phyloP scores from a whole-genome alignment of 2,888 invertebrate species.

The Fissipunctia ypsillon region DNA sequence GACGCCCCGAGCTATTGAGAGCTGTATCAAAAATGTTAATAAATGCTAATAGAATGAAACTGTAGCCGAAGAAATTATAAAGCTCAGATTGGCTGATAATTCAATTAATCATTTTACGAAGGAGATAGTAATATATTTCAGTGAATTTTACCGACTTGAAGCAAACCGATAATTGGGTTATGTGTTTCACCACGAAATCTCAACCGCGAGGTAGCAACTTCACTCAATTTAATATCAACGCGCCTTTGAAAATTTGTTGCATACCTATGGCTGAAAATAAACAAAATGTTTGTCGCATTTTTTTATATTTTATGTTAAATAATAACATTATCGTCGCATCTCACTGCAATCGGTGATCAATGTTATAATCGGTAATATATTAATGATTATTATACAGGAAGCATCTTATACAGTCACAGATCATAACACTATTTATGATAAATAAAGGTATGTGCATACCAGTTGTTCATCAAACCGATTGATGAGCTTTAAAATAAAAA shows the following conservation, averaged over 20 bases:
- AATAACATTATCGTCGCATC: not conserved
- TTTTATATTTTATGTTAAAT: not conserved
- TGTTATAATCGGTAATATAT: not conserved
- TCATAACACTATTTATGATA: not conserved
- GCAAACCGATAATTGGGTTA: slow-evolving; percentile 68
- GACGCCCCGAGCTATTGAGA: slow-evolving; percentile 6
- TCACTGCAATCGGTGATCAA: not conserved
- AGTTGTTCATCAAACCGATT: not conserved
- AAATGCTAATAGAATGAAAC: slow-evolving; percentile 60
- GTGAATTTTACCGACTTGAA: slow-evolving; percentile 56
- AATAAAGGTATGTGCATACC: not conserved
- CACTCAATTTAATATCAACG: slow-evolving; percentile 34
- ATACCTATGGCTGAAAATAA: slow-evolving; percentile 25
- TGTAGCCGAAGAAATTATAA: slow-evolving; percentile 59
- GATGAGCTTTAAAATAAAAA: not conserved
- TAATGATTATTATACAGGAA: not conserved
- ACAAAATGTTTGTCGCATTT: not conserved
- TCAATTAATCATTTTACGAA: slow-evolving; percentile 65
- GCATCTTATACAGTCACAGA: not conserved
- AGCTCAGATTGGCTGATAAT: slow-evolving; percentile 69
- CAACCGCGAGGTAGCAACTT: slow-evolving; percentile 17
- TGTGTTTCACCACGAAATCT: slow-evolving; percentile 20
- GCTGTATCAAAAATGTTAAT: slow-evolving; percentile 54
- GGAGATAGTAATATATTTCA: slow-evolving; percentile 36
- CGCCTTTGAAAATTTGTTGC: slow-evolving; percentile 29